phyloP scores from a whole-genome alignment of 2,888 invertebrate genomes.

The Hemistola chrysoprasaria region DNA sequence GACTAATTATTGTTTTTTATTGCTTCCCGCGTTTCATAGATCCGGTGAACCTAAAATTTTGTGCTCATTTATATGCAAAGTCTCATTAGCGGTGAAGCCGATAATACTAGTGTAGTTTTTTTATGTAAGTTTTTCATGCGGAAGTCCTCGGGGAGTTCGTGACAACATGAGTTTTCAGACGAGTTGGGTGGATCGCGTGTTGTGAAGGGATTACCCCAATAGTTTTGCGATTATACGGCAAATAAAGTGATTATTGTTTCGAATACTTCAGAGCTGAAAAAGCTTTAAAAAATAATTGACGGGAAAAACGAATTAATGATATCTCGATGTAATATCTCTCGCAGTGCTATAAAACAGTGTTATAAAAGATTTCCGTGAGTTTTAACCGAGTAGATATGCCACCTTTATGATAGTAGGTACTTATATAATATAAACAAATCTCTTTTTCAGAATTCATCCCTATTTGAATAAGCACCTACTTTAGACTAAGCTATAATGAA shows the following conservation, averaged over 20 bases:
- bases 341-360: too few species aligned
- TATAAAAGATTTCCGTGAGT: too few species aligned
- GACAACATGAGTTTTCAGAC: constrained; percentile 33
- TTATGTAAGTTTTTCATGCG: constrained; percentile 32
- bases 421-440: too few species aligned
- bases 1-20: background rate
- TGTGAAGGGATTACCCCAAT: constrained; percentile 12
- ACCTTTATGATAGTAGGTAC: too few species aligned
- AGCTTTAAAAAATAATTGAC: too few species aligned
- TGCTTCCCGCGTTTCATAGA: background rate
- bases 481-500: too few species aligned
- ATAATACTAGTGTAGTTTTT: constrained; percentile 11
- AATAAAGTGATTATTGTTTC: constrained; percentile 3
- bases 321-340: too few species aligned
- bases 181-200: constrained; percentile 31
- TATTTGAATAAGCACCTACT: too few species aligned
- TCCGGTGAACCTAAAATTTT: constrained; percentile 1
- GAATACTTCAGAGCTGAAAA: too few species aligned
- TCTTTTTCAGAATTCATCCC: too few species aligned
- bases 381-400: too few species aligned
- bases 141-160: constrained; percentile 45
- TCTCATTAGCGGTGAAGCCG: constrained; percentile 12
- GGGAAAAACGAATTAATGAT: too few species aligned
- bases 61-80: constrained; percentile 7
- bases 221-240: constrained; percentile 1